These are phyloP conservation scores for Epinephelus fuscoguttatus DNA, from an alignment of 2,113 vertebrate species.

Conservation along the genomic window DNA sequence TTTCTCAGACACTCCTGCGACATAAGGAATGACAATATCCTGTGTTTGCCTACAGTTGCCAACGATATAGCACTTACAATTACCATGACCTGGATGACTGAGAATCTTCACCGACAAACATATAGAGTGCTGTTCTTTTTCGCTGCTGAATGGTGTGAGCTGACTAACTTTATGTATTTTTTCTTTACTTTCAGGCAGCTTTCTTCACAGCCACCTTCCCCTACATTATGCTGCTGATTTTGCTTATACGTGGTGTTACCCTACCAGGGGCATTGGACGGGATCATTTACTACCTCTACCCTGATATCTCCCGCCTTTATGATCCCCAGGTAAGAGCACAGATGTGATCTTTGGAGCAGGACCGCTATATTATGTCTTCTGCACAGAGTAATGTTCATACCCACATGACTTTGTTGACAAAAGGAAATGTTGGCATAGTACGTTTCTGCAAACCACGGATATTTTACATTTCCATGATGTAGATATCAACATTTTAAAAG, in stretches of 20 bases:
- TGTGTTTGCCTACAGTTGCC: too few relatives aligned
- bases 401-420: constrained; percentile 2
- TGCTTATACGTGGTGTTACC: constrained; percentile 73
- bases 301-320: constrained; percentile 66
- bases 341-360: not conserved
- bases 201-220: constrained; percentile 77
- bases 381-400: not conserved
- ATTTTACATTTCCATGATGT: too few relatives aligned
- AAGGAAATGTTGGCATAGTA: too few relatives aligned
- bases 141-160: not conserved
- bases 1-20: too few relatives aligned
- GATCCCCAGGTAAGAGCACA: constrained; percentile 68
- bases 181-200: constrained; percentile 47
- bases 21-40: too few relatives aligned
- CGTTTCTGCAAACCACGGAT: too few relatives aligned
- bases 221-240: constrained; percentile 57
- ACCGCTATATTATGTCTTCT: not conserved
- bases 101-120: too few relatives aligned
- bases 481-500: too few relatives aligned
- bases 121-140: too few relatives aligned
- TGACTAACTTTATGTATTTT: not conserved
- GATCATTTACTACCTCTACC: constrained; percentile 74
- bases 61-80: too few relatives aligned
- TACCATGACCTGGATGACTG: too few relatives aligned
- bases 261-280: constrained; percentile 67